Evolutionary conservation across 2,888 invertebrate species (phyloP), one percentile per base, ranked within the genome.

Genomic region (Actias luna): DNA sequence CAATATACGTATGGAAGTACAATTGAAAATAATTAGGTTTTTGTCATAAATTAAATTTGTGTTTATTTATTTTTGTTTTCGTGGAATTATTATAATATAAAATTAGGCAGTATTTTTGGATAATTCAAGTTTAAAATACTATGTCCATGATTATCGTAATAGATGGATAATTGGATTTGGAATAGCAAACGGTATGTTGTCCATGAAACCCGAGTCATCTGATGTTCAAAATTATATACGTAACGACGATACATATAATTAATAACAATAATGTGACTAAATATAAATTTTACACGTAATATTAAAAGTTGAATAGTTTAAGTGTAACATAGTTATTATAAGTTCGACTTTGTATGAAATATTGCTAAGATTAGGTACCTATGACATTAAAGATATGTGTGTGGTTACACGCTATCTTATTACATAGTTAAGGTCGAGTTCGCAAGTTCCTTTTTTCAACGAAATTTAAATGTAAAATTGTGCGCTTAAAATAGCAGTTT

Each of bases 171-270:
- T 75, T 80, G 78, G 80, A 80, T 73, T 72, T 75, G 74, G 75
- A 77, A 70, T 69, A 73, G 71, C 78, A 76, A 68, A 71, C 62
- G 71, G 77, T 72, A 74, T 72, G 74, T 80, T 81, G 87, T 86
- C 86, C 86, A 81, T 76, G 74, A 74, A 77, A 78, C 81, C 82
- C 78, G 79, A 87, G 82, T 89, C 87, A 89, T 90, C 88, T 83
- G 84, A 90, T 90, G 92, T 92, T 92, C 92, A 92, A 92, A 92
- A 92, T 89, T 91, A 92, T 91, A 92, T 92, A 92, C 92, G 92
- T 92, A 92, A 92, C 88, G 80, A 87, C 88, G 88, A 90, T 88
- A 92, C 92, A 92, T 92, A 92, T 92, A 91, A 88, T 87, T 81
- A 87, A 88, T 84, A 83, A 87, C 89, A 89, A 89, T 91, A 91